Evolutionary conservation across 2,113 vertebrate species (phyloP), one percentile per base, ranked within the genome.

Genomic region (Eurystomus gularis): DNA sequence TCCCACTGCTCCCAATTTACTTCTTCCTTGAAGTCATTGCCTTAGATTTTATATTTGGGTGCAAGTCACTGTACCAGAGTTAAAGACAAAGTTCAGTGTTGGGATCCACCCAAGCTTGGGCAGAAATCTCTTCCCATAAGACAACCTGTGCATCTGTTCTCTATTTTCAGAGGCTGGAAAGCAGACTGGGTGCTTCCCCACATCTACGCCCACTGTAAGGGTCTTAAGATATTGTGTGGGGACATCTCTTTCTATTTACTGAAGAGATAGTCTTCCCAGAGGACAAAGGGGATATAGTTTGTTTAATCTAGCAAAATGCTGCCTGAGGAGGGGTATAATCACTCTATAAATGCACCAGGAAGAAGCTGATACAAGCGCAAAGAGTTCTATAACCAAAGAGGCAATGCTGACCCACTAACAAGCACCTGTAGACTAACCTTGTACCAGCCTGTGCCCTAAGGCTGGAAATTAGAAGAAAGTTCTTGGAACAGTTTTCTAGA

Each of bases 1-100:
- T 94, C 76, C 95, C 76, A 75, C 88, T 71, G 91, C 64, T 92
- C 51, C 80, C 46, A 93, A 75, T 93, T 93, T 90, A 82, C 58
- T 87, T 82, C 70, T 93, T 90, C 61, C 82, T 70, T 58, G 57
- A 91, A 96, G 82, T 95, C 84, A 65, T n/a, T 90, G 62, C 48
- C 66, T 95, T 69, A 40, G 73, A 61, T 82, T 82, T 84, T 87
- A 29, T 86, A 60, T 86, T 84, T 75, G 46, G 55, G 31, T 65
- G 33, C 55, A 86, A 51, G 46, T 42, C 1, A 0, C 23, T 48
- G 33, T 23, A 24, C 42, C 42, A 11, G 62, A 86, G 64, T 68
- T 69, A 60, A 51, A 55, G 82, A 66, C 7, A 3, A 72, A 92
- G 69, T 91, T 97, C 39, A 68, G 0, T 46, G 48, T 39, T 79